Base-by-base conservation (phyloP, 2,113 vertebrate species). In the Bothrops jararaca region DNA sequence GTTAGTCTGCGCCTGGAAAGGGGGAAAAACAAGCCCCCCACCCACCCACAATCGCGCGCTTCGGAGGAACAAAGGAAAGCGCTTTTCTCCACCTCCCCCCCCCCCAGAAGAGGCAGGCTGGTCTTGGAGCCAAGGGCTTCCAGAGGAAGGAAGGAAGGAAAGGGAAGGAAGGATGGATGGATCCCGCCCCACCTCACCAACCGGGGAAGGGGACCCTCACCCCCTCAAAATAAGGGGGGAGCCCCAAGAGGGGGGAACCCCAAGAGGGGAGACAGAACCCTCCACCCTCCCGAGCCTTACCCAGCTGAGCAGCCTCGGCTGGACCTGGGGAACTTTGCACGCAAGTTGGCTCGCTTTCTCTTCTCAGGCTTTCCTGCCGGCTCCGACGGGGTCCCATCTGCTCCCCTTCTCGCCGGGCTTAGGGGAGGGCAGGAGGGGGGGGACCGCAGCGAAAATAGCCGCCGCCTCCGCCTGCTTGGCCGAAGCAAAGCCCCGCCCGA, bases 1-100 rank as follows among this genome's bases (percentile, higher is more conserved):
- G 64, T 2, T 2, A 34, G 64, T 34, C 64, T 15, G n/a, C 1
- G 29, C 29, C 29, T 1, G 13, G 29, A 34, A 15, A 5, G 64
- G 64, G 10, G 12, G 29, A 29, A 26, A 26, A 10, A 52, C 9
- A 23, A 29, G 2, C 26, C 24, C 10, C 58, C 24, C 26, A 9
- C 9, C 8, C 23, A 3, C 10, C 24, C 26, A 4, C 3, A 4
- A 64, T n/a, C 12, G n/a, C 29, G n/a, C 64, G 13, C 2, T 12
- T 34, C 29, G 64, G 64, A 74, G 29, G 64, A 74, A 74, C 64
- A 74, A 74, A 74, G 29, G 64, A 34, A 34, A 34, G 0, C 64
- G 5, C 29, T 5, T 15, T 13, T 24, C 9, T 26, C 24, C 0
- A 0, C 1, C 52, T 11, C 11, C 1, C 1, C 52, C 52, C 6